Evolutionary conservation across 2,113 vertebrate species (phyloP).

Genomic region (Calonectris borealis): DNA sequence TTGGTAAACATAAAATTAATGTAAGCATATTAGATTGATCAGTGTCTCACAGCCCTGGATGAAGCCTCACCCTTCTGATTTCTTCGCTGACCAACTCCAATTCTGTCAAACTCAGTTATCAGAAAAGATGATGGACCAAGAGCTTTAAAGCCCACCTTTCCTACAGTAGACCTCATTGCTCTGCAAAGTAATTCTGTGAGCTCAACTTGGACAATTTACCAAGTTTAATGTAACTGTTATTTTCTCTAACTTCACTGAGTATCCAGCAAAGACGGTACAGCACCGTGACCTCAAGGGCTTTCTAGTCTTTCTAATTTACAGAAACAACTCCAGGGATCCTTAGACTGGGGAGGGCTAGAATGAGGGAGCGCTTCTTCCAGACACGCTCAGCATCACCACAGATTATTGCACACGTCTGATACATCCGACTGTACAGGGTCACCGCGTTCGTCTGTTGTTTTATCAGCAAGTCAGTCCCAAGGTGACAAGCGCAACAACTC

Average conservation of each 20-base stretch:
- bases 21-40: background rate
- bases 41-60: background rate
- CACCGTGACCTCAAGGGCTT: background rate
- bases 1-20: background rate
- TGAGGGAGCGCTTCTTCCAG: background rate
- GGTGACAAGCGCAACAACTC: background rate
- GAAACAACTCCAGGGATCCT: background rate
- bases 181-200: background rate
- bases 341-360: background rate
- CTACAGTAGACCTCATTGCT: background rate
- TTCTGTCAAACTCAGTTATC: background rate
- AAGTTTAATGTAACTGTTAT: background rate
- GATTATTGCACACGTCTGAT: background rate
- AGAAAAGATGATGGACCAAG: background rate
- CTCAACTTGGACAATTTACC: background rate
- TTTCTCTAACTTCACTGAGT: background rate
- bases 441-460: background rate
- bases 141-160: background rate
- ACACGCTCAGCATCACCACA: background rate
- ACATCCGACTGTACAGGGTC: background rate
- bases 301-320: slow-evolving; percentile 8
- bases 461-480: slow-evolving; percentile 2
- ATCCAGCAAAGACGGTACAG: background rate
- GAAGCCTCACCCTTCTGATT: background rate
- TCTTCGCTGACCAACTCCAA: background rate